Conservation (phyloP, 2,888 invertebrate species). For the Cistogaster globosa region DNA sequence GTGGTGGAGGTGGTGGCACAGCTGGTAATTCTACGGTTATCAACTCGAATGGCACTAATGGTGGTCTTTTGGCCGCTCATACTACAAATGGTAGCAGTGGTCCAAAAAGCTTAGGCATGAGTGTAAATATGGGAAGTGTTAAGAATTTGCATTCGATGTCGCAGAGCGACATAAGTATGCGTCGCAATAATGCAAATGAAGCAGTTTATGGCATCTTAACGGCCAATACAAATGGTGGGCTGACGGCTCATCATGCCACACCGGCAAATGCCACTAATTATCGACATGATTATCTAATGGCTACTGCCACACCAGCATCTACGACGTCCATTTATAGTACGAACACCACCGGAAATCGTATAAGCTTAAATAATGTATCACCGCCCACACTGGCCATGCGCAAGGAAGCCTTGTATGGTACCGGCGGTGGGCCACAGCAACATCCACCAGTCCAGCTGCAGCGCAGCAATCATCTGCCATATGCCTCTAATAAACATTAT, state of each 20-base stretch:
- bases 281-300: slow-evolving; percentile 80
- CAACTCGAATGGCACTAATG: slow-evolving; percentile 73
- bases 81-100: slow-evolving; percentile 74
- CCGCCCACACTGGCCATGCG: slow-evolving; percentile 80
- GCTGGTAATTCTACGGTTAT: slow-evolving; percentile 73
- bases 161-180: slow-evolving; percentile 80
- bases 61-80: slow-evolving; percentile 71
- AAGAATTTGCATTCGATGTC: slow-evolving; percentile 82
- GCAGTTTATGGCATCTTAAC: slow-evolving; percentile 71
- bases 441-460: slow-evolving; percentile 79
- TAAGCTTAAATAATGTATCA: slow-evolving; percentile 79
- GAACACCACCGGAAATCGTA: slow-evolving; percentile 77
- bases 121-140: slow-evolving; percentile 78
- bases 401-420: slow-evolving; percentile 77
- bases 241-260: slow-evolving; percentile 80
- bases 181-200: slow-evolving; percentile 74
- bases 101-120: slow-evolving; percentile 74
- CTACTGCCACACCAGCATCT: slow-evolving; percentile 78
- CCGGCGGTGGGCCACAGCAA: slow-evolving; percentile 75
- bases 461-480: slow-evolving; percentile 78
- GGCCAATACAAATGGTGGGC: slow-evolving; percentile 76
- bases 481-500: slow-evolving; percentile 80
- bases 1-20: slow-evolving; percentile 72
- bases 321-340: slow-evolving; percentile 75
- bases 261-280: slow-evolving; percentile 79